phyloP scores from a whole-genome alignment of 2,888 invertebrate species.

The Seira sanloemensis region DNA sequence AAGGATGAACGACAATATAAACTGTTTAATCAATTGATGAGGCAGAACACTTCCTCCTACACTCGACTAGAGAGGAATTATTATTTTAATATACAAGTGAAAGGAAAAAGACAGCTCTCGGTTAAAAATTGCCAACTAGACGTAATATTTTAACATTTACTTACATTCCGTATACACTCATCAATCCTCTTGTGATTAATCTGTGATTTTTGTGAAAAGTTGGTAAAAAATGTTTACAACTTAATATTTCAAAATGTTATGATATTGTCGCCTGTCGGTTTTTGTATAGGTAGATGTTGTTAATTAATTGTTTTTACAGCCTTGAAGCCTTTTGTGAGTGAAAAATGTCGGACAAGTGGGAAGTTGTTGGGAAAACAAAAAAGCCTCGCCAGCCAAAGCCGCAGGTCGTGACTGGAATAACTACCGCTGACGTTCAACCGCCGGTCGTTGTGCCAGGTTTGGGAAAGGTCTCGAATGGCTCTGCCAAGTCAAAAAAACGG shows the following conservation, averaged over 20 bases:
- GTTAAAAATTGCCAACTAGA: neutral
- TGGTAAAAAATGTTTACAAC: neutral
- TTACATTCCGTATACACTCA: neutral
- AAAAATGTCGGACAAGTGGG: constrained; percentile 71
- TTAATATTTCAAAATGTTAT: too few species aligned
- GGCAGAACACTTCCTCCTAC: too few species aligned
- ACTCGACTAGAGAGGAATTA: too few species aligned
- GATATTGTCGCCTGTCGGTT: too few species aligned
- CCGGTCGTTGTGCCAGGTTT: constrained; percentile 34
- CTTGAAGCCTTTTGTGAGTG: too few species aligned
- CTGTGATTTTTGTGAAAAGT: neutral
- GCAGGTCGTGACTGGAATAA: constrained; percentile 41
- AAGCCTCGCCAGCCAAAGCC: constrained; percentile 62
- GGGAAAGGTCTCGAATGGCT: constrained; percentile 44
- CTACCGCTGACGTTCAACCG: constrained; percentile 8
- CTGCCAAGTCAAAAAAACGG: constrained; percentile 55
- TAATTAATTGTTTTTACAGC: too few species aligned
- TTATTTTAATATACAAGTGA: too few species aligned
- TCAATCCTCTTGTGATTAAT: constrained; percentile 10
- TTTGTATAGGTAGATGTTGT: too few species aligned
- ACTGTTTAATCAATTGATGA: too few species aligned
- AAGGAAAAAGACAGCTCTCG: too few species aligned
- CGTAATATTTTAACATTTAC: neutral
- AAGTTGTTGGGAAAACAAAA: constrained; percentile 65
- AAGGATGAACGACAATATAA: too few species aligned